A percentile compares a stretch with the other conserved stretches of the same genome.
These are phyloP conservation scores for Himalopsyche tibetana DNA, from an alignment of 2,888 invertebrate genomes.

Conservation along the genomic window DNA sequence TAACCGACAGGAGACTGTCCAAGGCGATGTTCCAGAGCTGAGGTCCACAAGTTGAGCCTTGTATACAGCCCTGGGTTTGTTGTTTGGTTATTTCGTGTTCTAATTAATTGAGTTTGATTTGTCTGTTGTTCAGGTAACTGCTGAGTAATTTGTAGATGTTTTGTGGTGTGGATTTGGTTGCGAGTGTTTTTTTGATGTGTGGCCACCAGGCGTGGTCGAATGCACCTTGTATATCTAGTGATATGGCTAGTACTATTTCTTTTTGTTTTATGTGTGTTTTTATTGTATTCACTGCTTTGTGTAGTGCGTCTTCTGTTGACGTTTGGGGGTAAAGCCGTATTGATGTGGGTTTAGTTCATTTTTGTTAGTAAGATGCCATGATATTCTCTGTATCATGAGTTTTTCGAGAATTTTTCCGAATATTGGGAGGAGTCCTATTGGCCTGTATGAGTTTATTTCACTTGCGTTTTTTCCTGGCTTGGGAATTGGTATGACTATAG, in stretches of 20 bases:
- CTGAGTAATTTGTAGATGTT: not conserved
- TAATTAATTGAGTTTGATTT: not conserved
- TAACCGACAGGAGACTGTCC: not conserved
- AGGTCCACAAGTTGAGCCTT: slow-evolving; percentile 31
- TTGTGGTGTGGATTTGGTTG: not conserved
- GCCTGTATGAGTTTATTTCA: no score
- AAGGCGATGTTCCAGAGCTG: slow-evolving; percentile 8
- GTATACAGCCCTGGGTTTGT: slow-evolving; percentile 5
- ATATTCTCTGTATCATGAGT: no score
- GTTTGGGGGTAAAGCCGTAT: slow-evolving; percentile 25
- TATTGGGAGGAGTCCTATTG: no score
- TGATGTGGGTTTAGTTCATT: not conserved
- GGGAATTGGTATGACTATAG: no score
- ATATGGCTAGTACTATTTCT: not conserved
- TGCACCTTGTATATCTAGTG: slow-evolving; percentile 40
- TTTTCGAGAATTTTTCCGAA: no score
- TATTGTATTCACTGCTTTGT: not conserved
- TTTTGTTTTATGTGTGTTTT: not conserved
- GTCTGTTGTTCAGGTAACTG: not conserved
- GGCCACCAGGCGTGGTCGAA: slow-evolving; percentile 47
- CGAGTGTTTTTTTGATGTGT: no score
- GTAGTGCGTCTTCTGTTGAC: slow-evolving; percentile 2
- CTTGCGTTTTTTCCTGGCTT: no score
- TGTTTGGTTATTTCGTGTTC: not conserved
- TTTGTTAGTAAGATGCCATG: no score